A percentile compares a stretch with the other conserved stretches of the same genome.
These are phyloP conservation scores for Hydrochoerus hydrochaeris DNA, from an alignment of 2,113 vertebrate species.

Conservation along the genomic window DNA sequence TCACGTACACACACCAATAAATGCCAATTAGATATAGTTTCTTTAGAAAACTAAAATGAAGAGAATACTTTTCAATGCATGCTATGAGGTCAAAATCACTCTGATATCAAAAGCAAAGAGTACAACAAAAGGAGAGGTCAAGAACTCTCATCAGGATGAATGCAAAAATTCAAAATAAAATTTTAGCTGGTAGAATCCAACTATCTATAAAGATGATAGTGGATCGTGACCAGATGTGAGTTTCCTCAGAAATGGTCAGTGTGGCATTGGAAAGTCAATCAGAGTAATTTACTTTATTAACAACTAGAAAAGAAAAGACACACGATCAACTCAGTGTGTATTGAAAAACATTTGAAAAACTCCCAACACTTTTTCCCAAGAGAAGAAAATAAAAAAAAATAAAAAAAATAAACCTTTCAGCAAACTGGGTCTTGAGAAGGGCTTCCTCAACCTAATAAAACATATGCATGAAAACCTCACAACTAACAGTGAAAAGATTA, in stretches of 20 bases:
- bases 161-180: neutral
- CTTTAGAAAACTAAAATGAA: neutral
- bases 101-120: neutral
- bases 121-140: neutral
- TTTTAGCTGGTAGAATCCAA: neutral
- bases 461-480: neutral
- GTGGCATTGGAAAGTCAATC: neutral
- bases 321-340: rapidly evolving
- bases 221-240: neutral
- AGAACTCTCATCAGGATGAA: rapidly evolving
- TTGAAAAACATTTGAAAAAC: neutral
- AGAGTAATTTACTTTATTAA: neutral
- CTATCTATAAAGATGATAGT: rapidly evolving
- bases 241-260: neutral
- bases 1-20: neutral
- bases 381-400: neutral
- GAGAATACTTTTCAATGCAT: neutral
- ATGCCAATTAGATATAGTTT: neutral
- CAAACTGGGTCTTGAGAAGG: neutral
- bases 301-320: neutral
- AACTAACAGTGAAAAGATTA: neutral
- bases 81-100: neutral
- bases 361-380: neutral
- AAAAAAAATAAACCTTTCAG: neutral
- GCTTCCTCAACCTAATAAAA: neutral